Percentiles rank a stretch among this genome's conserved stretches.
phyloP scores from a whole-genome alignment of 2,888 invertebrate genomes.

The Saturnia pavonia region DNA sequence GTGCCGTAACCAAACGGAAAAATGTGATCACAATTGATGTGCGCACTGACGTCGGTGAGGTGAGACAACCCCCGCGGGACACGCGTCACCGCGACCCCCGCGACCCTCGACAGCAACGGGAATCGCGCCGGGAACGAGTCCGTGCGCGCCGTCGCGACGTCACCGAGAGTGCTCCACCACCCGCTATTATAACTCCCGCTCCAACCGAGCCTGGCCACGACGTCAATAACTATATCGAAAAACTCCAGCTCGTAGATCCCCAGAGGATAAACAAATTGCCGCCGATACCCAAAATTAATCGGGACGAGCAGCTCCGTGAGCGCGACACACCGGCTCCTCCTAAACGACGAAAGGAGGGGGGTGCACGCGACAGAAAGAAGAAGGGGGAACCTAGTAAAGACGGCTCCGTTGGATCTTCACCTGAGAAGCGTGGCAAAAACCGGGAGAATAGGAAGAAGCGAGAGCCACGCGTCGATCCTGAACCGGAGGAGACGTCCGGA shows the following conservation, averaged over 20 bases:
- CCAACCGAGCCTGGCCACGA: neutral
- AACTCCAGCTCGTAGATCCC: conserved; percentile 49
- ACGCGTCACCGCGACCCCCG: conserved; percentile 39
- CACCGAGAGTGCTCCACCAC: conserved; percentile 23
- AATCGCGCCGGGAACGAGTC: conserved; percentile 40
- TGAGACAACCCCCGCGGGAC: conserved; percentile 30
- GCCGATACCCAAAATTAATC: conserved; percentile 66
- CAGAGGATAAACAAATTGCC: conserved; percentile 64
- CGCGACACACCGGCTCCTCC: conserved; percentile 23
- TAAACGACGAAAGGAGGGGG: conserved; percentile 46
- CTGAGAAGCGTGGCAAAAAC: conserved; percentile 46
- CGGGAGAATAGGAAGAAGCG: conserved; percentile 37
- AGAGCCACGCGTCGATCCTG: conserved; percentile 33
- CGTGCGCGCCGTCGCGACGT: conserved; percentile 23
- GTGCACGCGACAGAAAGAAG: conserved; percentile 38
- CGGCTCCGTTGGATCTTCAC: conserved; percentile 42
- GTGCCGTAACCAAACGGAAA: conserved; percentile 65
- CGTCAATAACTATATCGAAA: conserved; percentile 44
- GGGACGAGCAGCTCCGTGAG: conserved; percentile 39
- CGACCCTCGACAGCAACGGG: conserved; percentile 29
- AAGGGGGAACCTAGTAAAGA: conserved; percentile 35
- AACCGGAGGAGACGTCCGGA: conserved; percentile 36
- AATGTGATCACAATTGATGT: conserved; percentile 78
- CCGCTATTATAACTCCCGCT: neutral
- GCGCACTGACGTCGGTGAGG: conserved; percentile 38